Percentiles rank a stretch among this genome's conserved stretches.
Evolutionary conservation across 2,113 vertebrate genomes (phyloP).

Genomic region (Anolis sagrei): DNA sequence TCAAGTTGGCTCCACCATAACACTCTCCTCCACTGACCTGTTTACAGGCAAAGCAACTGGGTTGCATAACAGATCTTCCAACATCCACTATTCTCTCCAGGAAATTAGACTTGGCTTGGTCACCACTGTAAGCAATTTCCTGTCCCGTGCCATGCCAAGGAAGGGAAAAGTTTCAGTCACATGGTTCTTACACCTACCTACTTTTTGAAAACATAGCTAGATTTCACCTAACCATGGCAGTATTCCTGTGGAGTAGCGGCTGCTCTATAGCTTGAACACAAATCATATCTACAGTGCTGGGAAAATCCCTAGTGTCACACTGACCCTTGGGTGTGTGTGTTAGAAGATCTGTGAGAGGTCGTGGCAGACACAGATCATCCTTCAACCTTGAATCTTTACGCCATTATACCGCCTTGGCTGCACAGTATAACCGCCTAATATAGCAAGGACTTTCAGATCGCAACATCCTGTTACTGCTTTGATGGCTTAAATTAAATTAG

Average conservation of each 20-base stretch:
- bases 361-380: not conserved
- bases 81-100: constrained; percentile 15
- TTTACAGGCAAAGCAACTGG: not conserved
- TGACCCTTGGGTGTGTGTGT: not conserved
- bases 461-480: not conserved
- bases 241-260: not conserved
- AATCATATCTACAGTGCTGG: not conserved
- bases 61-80: not conserved
- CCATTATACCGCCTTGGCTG: not conserved
- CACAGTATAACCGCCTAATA: constrained; percentile 22
- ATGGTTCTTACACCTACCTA: not conserved
- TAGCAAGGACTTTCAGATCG: constrained; percentile 11
- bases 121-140: constrained; percentile 27
- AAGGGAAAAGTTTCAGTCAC: not conserved
- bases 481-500: accelerated
- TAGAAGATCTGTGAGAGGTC: not conserved
- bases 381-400: constrained; percentile 10
- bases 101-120: constrained; percentile 26
- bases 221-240: not conserved
- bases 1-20: not conserved
- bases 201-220: not conserved
- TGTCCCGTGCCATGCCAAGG: constrained; percentile 3
- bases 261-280: not conserved
- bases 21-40: accelerated
- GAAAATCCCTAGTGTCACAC: not conserved